These are phyloP conservation scores for Cherax quadricarinatus DNA, from an alignment of 1,140 invertebrate species.

Conservation along the genomic window DNA sequence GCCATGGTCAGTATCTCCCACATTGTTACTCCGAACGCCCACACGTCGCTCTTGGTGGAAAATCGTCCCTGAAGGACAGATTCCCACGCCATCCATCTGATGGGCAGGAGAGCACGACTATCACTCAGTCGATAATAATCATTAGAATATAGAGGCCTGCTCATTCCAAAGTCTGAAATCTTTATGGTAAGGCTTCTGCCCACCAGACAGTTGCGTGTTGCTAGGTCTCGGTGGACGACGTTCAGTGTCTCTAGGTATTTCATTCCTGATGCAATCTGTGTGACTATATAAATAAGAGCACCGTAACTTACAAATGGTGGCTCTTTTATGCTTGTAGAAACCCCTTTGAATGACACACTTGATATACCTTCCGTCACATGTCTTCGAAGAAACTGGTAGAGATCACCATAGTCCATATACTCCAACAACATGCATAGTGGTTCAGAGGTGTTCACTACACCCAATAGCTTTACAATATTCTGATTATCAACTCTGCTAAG, in stretches of 20 bases:
- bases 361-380: slow-evolving; percentile 72
- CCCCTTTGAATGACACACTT: not conserved
- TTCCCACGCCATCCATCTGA: slow-evolving; percentile 93
- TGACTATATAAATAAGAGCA: slow-evolving; percentile 75
- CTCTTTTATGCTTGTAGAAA: not conserved
- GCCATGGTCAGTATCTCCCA: slow-evolving; percentile 94
- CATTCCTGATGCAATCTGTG: slow-evolving; percentile 74
- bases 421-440: slow-evolving; percentile 83
- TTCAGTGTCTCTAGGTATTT: slow-evolving; percentile 66
- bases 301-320: slow-evolving; percentile 21
- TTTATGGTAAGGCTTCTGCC: slow-evolving; percentile 90
- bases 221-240: slow-evolving; percentile 94
- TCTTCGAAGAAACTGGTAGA: slow-evolving; percentile 82
- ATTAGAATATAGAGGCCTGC: slow-evolving; percentile 87
- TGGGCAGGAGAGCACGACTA: slow-evolving; percentile 84
- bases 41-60: slow-evolving; percentile 90
- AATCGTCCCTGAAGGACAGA: slow-evolving; percentile 85
- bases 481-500: slow-evolving; percentile 79
- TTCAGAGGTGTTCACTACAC: slow-evolving; percentile 87
- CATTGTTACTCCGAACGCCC: slow-evolving; percentile 91
- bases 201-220: slow-evolving; percentile 95
- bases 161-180: slow-evolving; percentile 93
- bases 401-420: slow-evolving; percentile 83
- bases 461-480: slow-evolving; percentile 90
- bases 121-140: slow-evolving; percentile 91